Evolutionary conservation across 2,888 invertebrate genomes (phyloP), one percentile per base, ranked within the genome.

Genomic region (Sturmia bella): DNA sequence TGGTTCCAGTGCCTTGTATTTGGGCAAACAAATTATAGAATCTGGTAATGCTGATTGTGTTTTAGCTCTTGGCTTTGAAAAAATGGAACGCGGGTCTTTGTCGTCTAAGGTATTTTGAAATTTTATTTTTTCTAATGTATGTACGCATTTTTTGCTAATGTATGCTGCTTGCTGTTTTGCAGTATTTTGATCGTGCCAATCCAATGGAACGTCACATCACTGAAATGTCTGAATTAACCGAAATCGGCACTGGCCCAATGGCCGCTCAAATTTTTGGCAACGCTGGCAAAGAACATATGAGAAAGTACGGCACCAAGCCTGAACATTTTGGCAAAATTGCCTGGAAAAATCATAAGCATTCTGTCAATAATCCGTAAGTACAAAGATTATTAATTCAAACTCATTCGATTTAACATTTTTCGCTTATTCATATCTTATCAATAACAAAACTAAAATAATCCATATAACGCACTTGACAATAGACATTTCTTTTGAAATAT

Each of bases 301-400:
- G 85, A 76, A 91, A 90, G 59, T 99, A 98, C 91, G 99, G 98
- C 48, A 97, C 98, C 0, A 97, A 94, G 83, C 94, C 96, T 15
- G 94, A 97, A 84, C 99, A 99, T 88, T 95, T 99, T 88, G 99
- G 97, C 0, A 99, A 99, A 92, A 98, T 99, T 87, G 99, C 99
- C 0, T 95, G 95, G 89, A 99, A 99, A 91, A 99, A 99, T 91
- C 99, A 99, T 90, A 95, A 97, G 85, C 99, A 99, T 91, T 99
- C 99, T 5, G 94, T 94, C 0, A 98, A 99, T 89, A 99, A 99
- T 92, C 99, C 99, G 91, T 96, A 91, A 92, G 94, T 92, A 43
- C 61, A 48, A 41, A 52, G 43, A 32, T 11, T 3, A 13, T 63
- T 43, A 56, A 63, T 64, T 24, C 56, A 39, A 39, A 61, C 52